Percentiles rank a stretch among this genome's conserved stretches.
phyloP scores from a whole-genome alignment of 2,113 vertebrate genomes.

The Gobiocypris rarus region DNA sequence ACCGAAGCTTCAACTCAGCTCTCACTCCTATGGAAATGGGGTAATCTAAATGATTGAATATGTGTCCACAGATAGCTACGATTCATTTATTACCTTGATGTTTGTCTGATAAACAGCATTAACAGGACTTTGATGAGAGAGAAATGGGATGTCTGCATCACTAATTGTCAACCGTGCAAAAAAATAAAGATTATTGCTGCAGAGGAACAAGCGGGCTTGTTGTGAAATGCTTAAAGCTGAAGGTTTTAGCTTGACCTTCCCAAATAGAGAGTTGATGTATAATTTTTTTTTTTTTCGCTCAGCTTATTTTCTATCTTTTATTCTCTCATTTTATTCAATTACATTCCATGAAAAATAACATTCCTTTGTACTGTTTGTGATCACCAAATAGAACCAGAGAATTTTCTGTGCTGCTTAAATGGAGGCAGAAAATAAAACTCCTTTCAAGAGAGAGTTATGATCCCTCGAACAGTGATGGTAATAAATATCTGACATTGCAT shows the following conservation, averaged over 20 bases:
- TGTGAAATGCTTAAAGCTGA: not conserved
- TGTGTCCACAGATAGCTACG: constrained; percentile 52
- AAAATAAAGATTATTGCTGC: not conserved
- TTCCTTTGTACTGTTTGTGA: not conserved
- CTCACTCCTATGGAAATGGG: constrained; percentile 54
- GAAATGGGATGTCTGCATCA: not conserved
- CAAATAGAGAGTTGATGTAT: not conserved
- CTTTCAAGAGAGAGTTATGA: constrained; percentile 76
- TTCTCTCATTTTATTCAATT: not conserved
- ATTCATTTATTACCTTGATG: constrained; percentile 59
- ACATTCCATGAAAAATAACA: not conserved
- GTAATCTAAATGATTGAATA: constrained; percentile 61
- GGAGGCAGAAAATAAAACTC: constrained; percentile 69
- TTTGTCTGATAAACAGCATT: constrained; percentile 48
- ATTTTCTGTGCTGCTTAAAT: constrained; percentile 52
- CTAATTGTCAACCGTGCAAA: not conserved
- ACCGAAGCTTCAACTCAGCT: constrained; percentile 35
- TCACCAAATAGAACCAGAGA: not conserved
- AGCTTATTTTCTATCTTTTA: not conserved
- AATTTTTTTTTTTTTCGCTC: not conserved
- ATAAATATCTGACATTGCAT: constrained; percentile 77
- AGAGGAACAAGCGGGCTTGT: not conserved
- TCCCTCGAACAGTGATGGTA: constrained; percentile 70
- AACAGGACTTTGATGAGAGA: constrained; percentile 36
- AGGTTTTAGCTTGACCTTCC: not conserved